Base-by-base conservation (phyloP, 2,797 vertebrate species). In the Cyprinella venusta region DNA sequence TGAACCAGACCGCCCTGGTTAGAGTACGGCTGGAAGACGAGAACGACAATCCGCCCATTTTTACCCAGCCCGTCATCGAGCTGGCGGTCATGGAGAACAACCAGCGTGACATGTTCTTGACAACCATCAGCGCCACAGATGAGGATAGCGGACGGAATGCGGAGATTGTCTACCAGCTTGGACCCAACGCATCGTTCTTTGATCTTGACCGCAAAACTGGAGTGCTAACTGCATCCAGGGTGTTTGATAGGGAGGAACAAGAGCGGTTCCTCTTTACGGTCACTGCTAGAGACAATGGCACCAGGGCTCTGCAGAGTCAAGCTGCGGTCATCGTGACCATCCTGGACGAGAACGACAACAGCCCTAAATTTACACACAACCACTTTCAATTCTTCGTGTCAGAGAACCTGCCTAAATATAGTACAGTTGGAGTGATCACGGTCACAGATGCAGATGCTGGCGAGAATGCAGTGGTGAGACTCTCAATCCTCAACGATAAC, bases 381-480 rank as follows among this genome's bases (percentile, higher is more conserved):
- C 98, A 99, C 91, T 99, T 99, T 93, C 98, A 99, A 89, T 99
- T 99, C 92, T 99, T 99, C n/a, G 98, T 99, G 88, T 99, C 98
- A 0, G 98, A 99, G 93, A 99, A 99, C 92, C 95, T 99, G 88
- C 98, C 98, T 85, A 99, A 99, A 91, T 98, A 98, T 91, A 99
- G 98, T 93, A 99, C 98, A 0, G 98, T 99, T 76, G 98, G 98
- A 5, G 98, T 99, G 80, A 99, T 99, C 91, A 99, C 98, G 0
- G 98, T 99, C 89, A 99, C 98, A 0, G 98, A 99, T 80, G 96
- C 97, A 0, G 98, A 99, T 76, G 97, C 97, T 0, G 98, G 98
- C 5, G 98, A 99, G 84, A 99, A 99, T 78, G 98, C 98, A 68
- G 97, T 96, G 1, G 97, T 99, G 88, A 97, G 96, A 42, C 97